Evolutionary conservation across 53 echinoderm and acorn worm genomes (phyloP).

Genomic region (Zoroaster sp.): DNA sequence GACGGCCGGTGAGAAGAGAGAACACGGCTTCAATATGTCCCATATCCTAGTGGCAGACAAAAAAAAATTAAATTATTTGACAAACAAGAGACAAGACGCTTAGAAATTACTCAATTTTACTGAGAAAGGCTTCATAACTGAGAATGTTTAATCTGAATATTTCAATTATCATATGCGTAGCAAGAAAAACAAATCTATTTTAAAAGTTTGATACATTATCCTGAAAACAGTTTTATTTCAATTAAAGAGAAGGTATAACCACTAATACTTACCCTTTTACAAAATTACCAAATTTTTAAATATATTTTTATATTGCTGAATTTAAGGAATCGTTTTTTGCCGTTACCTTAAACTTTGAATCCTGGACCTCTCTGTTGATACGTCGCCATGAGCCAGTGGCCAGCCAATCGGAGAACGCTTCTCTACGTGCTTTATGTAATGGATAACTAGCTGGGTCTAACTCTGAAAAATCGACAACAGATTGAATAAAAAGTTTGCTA

Average conservation of each 20-base stretch:
- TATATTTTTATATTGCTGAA: background rate
- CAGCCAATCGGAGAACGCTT: slow-evolving; percentile 88
- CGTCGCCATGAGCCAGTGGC: slow-evolving; percentile 58
- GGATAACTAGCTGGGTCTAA: slow-evolving; percentile 66
- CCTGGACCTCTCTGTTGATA: slow-evolving; percentile 84
- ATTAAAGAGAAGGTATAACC: too few species aligned
- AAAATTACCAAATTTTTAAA: background rate
- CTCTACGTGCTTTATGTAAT: slow-evolving; percentile 85
- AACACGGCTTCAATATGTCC: slow-evolving; percentile 91
- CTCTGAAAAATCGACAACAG: too few species aligned
- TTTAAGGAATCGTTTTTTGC: background rate
- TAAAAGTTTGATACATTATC: too few species aligned
- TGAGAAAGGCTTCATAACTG: too few species aligned
- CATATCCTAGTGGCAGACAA: slow-evolving; percentile 48
- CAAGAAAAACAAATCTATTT: too few species aligned
- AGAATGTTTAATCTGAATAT: background rate
- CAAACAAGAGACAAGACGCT: background rate
- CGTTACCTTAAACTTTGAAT: slow-evolving; percentile 83
- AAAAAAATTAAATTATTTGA: background rate
- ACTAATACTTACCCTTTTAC: background rate
- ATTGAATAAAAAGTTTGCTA: too few species aligned
- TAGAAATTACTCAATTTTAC: background rate
- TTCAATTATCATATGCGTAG: background rate
- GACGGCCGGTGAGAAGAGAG: slow-evolving; percentile 83
- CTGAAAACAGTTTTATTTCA: too few species aligned